Evolutionary conservation across 2,888 invertebrate genomes (phyloP).

Genomic region (Nesidiocoris tenuis): DNA sequence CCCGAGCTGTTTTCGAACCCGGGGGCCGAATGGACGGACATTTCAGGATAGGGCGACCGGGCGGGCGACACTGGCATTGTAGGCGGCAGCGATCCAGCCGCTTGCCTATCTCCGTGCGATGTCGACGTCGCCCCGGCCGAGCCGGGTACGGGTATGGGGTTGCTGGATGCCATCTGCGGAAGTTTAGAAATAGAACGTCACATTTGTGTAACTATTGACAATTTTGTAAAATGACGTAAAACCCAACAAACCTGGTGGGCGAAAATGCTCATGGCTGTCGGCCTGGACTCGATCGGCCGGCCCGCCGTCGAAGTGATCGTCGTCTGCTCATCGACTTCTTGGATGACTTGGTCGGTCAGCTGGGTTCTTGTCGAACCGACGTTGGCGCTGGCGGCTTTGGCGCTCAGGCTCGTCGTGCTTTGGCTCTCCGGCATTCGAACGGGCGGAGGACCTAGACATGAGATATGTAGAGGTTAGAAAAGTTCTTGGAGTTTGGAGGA

Average conservation of each 20-base stretch:
- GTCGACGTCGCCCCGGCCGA: constrained; percentile 62
- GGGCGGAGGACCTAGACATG: not conserved
- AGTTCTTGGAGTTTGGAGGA: too few relatives aligned
- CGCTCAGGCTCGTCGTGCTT: constrained; percentile 48
- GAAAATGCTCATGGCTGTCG: constrained; percentile 50
- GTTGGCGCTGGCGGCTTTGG: constrained; percentile 41
- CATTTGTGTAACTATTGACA: too few relatives aligned
- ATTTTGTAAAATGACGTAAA: too few relatives aligned
- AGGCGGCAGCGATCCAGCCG: constrained; percentile 49
- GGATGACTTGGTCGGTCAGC: constrained; percentile 66
- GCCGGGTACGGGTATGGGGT: constrained; percentile 62
- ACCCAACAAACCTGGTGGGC: constrained; percentile 37
- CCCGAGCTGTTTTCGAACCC: constrained; percentile 48
- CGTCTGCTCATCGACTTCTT: constrained; percentile 70
- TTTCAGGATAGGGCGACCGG: constrained; percentile 48
- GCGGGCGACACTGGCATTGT: constrained; percentile 43
- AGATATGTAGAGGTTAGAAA: too few relatives aligned
- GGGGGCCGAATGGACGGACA: constrained; percentile 49
- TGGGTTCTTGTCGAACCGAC: constrained; percentile 52
- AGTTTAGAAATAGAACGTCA: too few relatives aligned
- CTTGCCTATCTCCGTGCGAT: constrained; percentile 25
- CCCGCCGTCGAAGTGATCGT: constrained; percentile 70
- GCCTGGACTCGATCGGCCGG: constrained; percentile 48
- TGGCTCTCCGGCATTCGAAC: constrained; percentile 43
- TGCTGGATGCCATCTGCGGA: constrained; percentile 51